phyloP scores from a whole-genome alignment of 1,140 invertebrate species.

The Trichonephila clavipes region DNA sequence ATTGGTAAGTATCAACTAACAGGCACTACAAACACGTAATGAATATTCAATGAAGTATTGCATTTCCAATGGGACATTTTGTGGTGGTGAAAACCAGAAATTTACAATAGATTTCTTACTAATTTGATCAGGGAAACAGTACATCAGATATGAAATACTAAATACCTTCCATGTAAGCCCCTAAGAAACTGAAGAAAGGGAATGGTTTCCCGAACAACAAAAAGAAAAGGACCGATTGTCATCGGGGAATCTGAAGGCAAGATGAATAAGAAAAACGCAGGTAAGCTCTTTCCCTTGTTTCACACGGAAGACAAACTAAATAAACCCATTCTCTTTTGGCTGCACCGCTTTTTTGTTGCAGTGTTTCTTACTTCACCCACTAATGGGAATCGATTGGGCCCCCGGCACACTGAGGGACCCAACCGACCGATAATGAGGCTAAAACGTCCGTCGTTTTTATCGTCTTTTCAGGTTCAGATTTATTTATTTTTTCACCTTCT shows the following conservation, averaged over 20 bases:
- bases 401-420: slow-evolving; percentile 55
- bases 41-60: too few species aligned
- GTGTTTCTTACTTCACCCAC: slow-evolving; percentile 51
- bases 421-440: slow-evolving; percentile 69
- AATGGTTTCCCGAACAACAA: too few species aligned
- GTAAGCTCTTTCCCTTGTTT: slow-evolving; percentile 72
- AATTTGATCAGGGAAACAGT: too few species aligned
- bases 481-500: slow-evolving; percentile 33
- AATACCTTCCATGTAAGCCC: too few species aligned
- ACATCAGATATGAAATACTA: too few species aligned
- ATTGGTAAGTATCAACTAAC: too few species aligned
- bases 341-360: slow-evolving; percentile 49
- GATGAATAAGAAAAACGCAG: slow-evolving; percentile 39
- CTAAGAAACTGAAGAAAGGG: too few species aligned
- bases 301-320: slow-evolving; percentile 69
- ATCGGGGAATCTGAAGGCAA: not conserved
- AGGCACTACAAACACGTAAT: too few species aligned
- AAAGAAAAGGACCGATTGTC: not conserved
- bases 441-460: slow-evolving; percentile 72
- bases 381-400: slow-evolving; percentile 71
- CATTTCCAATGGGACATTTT: too few species aligned
- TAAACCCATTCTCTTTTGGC: slow-evolving; percentile 69
- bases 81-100: too few species aligned
- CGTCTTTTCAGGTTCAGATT: slow-evolving; percentile 73
- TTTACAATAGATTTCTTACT: too few species aligned